Percentiles rank a stretch among this genome's conserved stretches.
Conservation (phyloP, 2,113 vertebrate genomes). For the Pseudopipra pipra region DNA sequence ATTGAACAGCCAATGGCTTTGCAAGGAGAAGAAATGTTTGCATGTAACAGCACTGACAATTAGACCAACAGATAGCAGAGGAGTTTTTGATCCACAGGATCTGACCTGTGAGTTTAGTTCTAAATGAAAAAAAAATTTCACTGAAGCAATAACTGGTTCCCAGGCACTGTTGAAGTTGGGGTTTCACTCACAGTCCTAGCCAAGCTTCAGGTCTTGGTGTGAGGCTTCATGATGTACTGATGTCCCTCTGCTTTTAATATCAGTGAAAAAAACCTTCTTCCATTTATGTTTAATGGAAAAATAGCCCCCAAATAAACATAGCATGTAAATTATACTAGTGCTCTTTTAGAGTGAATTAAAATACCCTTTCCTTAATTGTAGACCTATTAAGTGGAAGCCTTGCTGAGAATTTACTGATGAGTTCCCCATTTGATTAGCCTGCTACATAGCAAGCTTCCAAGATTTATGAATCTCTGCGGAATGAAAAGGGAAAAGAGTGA, state of each 20-base stretch:
- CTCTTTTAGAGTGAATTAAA: background rate
- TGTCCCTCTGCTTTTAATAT: background rate
- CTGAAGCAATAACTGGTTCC: background rate
- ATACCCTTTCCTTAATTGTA: background rate
- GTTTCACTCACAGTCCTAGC: background rate
- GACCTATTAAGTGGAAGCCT: slow-evolving; percentile 3
- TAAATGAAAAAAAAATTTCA: background rate
- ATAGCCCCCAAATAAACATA: background rate
- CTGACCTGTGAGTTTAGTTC: background rate
- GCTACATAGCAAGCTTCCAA: background rate
- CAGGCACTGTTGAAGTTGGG: background rate
- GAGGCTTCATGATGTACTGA: background rate
- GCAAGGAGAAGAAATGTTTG: background rate
- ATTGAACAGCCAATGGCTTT: background rate
- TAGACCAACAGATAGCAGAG: background rate
- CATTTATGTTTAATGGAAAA: background rate
- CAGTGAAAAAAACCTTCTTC: background rate
- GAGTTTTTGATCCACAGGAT: background rate
- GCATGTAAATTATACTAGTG: background rate
- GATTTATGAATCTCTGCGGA: background rate
- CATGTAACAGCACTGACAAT: background rate
- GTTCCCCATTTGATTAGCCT: background rate
- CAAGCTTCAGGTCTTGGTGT: background rate
- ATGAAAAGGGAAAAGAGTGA: background rate
- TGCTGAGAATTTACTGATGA: background rate